Conservation (phyloP, 1,140 invertebrate genomes). For the Myzus persicae region DNA sequence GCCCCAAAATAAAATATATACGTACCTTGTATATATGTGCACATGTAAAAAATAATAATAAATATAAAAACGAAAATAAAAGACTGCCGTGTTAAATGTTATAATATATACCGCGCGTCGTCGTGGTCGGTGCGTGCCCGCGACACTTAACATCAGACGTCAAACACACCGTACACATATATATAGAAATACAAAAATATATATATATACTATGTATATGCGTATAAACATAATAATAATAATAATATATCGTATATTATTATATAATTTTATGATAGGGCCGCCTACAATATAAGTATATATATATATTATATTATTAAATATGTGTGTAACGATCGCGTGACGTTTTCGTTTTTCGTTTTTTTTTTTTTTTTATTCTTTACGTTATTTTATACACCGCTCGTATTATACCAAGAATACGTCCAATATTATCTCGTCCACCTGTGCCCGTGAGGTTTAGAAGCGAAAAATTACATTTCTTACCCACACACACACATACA, state of each 20-base stretch:
- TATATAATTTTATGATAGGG: neutral
- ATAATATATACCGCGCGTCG: neutral
- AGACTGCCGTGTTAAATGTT: neutral
- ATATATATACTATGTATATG: neutral
- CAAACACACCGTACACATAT: neutral
- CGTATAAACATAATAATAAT: neutral
- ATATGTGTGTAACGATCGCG: slow-evolving; percentile 9
- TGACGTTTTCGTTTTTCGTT: slow-evolving; percentile 28
- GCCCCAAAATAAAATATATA: slow-evolving; percentile 10
- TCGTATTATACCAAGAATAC: neutral
- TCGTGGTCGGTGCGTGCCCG: slow-evolving; percentile 38
- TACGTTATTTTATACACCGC: neutral
- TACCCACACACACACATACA: neutral
- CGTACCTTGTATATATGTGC: neutral
- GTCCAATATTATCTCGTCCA: slow-evolving; percentile 16
- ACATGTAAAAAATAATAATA: neutral
- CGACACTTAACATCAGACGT: slow-evolving; percentile 48
- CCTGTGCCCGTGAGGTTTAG: neutral
- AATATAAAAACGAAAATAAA: neutral
- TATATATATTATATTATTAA: neutral
- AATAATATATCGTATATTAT: neutral
- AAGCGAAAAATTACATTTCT: neutral
- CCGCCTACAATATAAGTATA: neutral
- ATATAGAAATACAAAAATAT: neutral
- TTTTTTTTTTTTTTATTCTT: neutral